Base-by-base conservation (phyloP, 2,888 invertebrate genomes). In the Ochropleura leucogaster region DNA sequence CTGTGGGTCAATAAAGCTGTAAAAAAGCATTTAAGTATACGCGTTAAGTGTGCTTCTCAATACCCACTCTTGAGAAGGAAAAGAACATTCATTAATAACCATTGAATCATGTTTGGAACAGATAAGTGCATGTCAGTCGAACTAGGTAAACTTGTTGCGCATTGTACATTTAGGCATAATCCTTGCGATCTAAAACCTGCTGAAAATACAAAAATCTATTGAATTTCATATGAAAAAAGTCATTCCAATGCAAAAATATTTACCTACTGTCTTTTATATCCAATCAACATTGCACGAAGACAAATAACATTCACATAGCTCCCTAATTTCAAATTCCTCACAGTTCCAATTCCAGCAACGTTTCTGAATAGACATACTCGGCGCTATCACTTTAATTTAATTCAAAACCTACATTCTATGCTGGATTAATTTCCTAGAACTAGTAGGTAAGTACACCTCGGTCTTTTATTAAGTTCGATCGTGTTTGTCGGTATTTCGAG, bases 351-450 rank as follows among this genome's bases (percentile, higher is more conserved):
- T 79, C 80, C 59, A 67, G 72, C 20, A 66, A 72, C 62, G 57
- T 64, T 64, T 67, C 68, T 72, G 69, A 75, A 65, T 83, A 83
- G 69, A 82, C 84, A 75, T 79, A 79, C 80, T 65, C 42, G 53
- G 57, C 47, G 66, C 67, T 75, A 75, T 68, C 69, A 72, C 80
- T 75, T 75, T 72, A 82, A 82, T 82, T 82, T 69, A 83, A 84
- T 82, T 84, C 75, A 68, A 75, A 82, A 65, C 68, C 80, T 79
- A 79, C 73, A 83, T 78, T 79, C 74, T 67, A 75, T 62, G 64
- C 42, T 68, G 51, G 67, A 68, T 75, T 82, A 84, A 84, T 80
- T 82, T 84, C 80, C 80, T 84, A 64, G 82, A 75, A 70, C 66
- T 66, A 51, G 51, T 30, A 44, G 68, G 47, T 46, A 57, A 53